phyloP scores from a whole-genome alignment of 2,888 invertebrate species.

The Plusia festucae region DNA sequence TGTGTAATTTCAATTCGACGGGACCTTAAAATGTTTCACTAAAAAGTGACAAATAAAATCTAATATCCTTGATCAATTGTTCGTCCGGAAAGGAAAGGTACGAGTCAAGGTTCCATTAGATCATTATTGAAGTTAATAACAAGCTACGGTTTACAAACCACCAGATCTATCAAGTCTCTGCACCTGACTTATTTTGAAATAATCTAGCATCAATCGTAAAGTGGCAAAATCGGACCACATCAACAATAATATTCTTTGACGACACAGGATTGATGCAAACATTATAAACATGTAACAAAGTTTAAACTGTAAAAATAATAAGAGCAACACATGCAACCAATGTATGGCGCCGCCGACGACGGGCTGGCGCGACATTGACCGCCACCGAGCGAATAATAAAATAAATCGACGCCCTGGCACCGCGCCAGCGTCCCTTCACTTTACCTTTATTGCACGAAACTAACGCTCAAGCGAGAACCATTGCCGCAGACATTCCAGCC shows the following conservation, averaged over 20 bases:
- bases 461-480: constrained; percentile 63
- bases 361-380: constrained; percentile 87
- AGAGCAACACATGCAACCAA: constrained; percentile 79
- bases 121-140: constrained; percentile 37
- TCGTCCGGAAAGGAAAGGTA: constrained; percentile 53
- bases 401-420: constrained; percentile 85
- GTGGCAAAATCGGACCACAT: not conserved
- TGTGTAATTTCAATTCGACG: not conserved
- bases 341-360: constrained; percentile 77
- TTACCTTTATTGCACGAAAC: constrained; percentile 73
- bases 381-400: constrained; percentile 87
- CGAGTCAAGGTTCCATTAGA: constrained; percentile 51
- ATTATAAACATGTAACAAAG: constrained; percentile 28
- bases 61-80: constrained; percentile 54
- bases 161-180: not conserved
- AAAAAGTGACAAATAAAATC: constrained; percentile 23
- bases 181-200: not conserved
- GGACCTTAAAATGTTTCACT: constrained; percentile 7
- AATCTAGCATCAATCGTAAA: constrained; percentile 6
- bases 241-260: constrained; percentile 2
- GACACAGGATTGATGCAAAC: not conserved
- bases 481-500: constrained; percentile 54
- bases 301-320: constrained; percentile 69
- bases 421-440: constrained; percentile 84
- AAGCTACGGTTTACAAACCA: constrained; percentile 14